These are phyloP conservation scores for Brachylomia viminalis DNA, from an alignment of 2,888 invertebrate genomes.

Conservation along the genomic window DNA sequence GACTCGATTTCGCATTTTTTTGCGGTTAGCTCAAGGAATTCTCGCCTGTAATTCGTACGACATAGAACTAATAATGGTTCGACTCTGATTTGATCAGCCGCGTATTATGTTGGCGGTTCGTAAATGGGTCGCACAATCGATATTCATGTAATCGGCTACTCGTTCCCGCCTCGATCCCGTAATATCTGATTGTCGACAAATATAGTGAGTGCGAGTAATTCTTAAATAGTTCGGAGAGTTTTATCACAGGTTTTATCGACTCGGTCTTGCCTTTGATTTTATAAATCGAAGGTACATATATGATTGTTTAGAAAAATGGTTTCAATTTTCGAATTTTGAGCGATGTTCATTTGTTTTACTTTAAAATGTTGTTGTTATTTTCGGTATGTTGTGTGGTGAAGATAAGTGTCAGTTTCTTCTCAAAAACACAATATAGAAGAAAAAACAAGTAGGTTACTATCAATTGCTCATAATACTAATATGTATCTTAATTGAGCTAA, in stretches of 20 bases:
- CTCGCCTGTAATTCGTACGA: conserved; percentile 37
- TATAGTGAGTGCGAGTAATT: conserved; percentile 51
- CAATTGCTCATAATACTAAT: neutral
- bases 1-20: conserved; percentile 57
- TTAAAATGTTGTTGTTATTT: neutral
- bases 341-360: conserved; percentile 5
- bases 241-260: no score
- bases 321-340: neutral
- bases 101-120: conserved; percentile 68
- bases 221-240: conserved; percentile 35
- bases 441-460: neutral
- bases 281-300: neutral
- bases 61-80: conserved; percentile 46
- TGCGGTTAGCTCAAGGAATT: conserved; percentile 30
- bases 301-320: neutral
- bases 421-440: no score
- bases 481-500: neutral
- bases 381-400: neutral
- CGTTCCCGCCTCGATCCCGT: conserved; percentile 66
- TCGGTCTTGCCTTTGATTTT: conserved; percentile 15
- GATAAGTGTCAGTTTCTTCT: no score
- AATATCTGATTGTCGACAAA: conserved; percentile 68
- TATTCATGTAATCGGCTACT: conserved; percentile 72
- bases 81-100: conserved; percentile 62
- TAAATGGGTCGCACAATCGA: conserved; percentile 75